A percentile compares a stretch with the other conserved stretches of the same genome.
These are phyloP conservation scores for Marasmarcha lunaedactyla DNA, from an alignment of 2,888 invertebrate species.

Conservation along the genomic window DNA sequence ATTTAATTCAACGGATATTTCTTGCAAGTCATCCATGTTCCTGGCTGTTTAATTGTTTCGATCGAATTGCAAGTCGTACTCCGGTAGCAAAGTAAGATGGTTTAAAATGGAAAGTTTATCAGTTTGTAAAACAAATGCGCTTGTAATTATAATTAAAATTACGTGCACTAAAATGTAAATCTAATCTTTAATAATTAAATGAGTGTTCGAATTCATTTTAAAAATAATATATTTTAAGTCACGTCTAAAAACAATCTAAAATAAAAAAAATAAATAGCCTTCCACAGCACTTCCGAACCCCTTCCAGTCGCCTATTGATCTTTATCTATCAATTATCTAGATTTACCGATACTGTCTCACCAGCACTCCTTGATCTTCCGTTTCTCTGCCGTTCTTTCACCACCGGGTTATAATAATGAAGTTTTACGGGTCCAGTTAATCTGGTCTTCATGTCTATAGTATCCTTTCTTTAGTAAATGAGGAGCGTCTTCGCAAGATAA, in stretches of 20 bases:
- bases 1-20: not conserved
- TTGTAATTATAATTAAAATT: too few species aligned
- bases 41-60: not conserved
- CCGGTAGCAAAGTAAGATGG: too few species aligned
- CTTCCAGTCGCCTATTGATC: conserved; percentile 22
- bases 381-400: not conserved
- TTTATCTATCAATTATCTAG: conserved; percentile 38
- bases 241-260: too few species aligned
- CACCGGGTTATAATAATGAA: conserved; percentile 15
- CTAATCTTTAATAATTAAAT: too few species aligned
- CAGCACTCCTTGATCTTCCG: not conserved
- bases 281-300: too few species aligned
- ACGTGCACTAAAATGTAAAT: too few species aligned
- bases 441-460: conserved; percentile 17
- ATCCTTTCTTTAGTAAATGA: conserved; percentile 28
- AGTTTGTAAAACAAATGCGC: too few species aligned
- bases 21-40: not conserved
- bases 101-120: too few species aligned
- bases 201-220: too few species aligned
- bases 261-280: too few species aligned
- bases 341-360: conserved; percentile 17
- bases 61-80: not conserved
- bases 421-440: conserved; percentile 22
- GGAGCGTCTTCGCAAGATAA: conserved; percentile 33
- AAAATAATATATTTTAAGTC: too few species aligned